Percentiles rank a stretch among this genome's conserved stretches.
These are phyloP conservation scores for Xylocampa areola DNA, from an alignment of 2,888 invertebrate species.

Conservation along the genomic window DNA sequence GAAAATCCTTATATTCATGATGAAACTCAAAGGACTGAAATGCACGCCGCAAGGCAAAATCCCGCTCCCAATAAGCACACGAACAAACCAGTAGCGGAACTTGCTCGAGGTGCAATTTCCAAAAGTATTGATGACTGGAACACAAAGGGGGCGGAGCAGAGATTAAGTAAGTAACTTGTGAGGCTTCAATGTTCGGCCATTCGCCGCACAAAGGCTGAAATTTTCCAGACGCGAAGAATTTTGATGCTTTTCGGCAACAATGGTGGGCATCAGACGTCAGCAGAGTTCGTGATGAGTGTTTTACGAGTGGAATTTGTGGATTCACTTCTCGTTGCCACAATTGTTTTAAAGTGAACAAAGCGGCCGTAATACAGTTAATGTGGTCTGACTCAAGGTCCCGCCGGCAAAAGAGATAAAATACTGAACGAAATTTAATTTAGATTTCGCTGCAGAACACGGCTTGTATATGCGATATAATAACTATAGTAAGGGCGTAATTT, in stretches of 20 bases:
- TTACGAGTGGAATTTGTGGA: conserved; percentile 72
- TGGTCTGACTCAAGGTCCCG: conserved; percentile 64
- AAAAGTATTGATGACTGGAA: conserved; percentile 82
- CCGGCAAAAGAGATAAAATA: conserved; percentile 59
- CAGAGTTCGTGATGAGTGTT: conserved; percentile 73
- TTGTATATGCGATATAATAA: conserved; percentile 18
- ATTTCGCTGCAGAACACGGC: conserved; percentile 42
- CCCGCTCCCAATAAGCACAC: conserved; percentile 55
- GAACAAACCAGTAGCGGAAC: conserved; percentile 62
- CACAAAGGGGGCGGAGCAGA: conserved; percentile 77
- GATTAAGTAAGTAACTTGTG: conserved; percentile 83
- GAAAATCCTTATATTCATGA: conserved; percentile 12
- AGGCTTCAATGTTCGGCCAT: conserved; percentile 77
- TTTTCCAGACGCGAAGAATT: conserved; percentile 81
- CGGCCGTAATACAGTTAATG: conserved; percentile 69
- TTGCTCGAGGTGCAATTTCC: conserved; percentile 73
- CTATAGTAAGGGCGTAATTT: conserved; percentile 20
- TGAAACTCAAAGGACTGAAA: conserved; percentile 23
- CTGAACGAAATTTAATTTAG: conserved; percentile 65
- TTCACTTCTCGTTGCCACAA: conserved; percentile 68
- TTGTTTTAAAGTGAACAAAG: conserved; percentile 73
- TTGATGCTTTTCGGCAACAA: conserved; percentile 76
- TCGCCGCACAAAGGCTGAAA: conserved; percentile 76
- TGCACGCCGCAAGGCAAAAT: conserved; percentile 30
- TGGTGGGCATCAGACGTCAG: conserved; percentile 72